phyloP scores from a whole-genome alignment of 2,113 vertebrate species.

The Castor canadensis region DNA sequence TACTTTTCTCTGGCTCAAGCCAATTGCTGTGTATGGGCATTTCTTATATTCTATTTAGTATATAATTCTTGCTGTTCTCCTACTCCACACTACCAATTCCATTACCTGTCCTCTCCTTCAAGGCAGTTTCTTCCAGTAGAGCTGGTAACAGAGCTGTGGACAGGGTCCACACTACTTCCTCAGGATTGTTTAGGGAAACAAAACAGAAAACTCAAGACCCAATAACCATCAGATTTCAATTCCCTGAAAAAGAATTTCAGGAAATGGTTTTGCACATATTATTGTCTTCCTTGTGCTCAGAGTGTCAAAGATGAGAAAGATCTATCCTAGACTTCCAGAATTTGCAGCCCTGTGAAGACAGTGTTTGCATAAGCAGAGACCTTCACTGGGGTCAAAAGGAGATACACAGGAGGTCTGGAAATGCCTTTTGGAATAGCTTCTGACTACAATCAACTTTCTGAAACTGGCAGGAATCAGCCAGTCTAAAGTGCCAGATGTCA shows the following conservation, averaged over 20 bases:
- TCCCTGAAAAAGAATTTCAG: not conserved
- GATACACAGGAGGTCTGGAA: not conserved
- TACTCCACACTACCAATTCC: not conserved
- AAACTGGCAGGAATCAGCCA: not conserved
- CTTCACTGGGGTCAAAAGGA: not conserved
- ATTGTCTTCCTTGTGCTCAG: not conserved
- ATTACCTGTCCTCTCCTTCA: not conserved
- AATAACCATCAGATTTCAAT: not conserved
- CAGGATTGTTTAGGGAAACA: not conserved
- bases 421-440: not conserved
- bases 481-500: not conserved
- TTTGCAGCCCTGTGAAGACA: not conserved
- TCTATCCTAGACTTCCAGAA: not conserved
- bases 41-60: not conserved
- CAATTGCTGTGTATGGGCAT: not conserved
- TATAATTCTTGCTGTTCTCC: not conserved
- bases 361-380: no score
- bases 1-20: constrained; percentile 20
- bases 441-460: accelerated
- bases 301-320: not conserved
- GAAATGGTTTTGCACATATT: not conserved
- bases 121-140: not conserved
- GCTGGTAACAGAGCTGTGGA: not conserved
- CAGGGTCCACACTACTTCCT: not conserved
- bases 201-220: not conserved